A percentile compares a stretch with the other conserved stretches of the same genome.
These are phyloP conservation scores for Ectropis grisescens DNA, from an alignment of 1,140 invertebrate genomes.

Conservation along the genomic window DNA sequence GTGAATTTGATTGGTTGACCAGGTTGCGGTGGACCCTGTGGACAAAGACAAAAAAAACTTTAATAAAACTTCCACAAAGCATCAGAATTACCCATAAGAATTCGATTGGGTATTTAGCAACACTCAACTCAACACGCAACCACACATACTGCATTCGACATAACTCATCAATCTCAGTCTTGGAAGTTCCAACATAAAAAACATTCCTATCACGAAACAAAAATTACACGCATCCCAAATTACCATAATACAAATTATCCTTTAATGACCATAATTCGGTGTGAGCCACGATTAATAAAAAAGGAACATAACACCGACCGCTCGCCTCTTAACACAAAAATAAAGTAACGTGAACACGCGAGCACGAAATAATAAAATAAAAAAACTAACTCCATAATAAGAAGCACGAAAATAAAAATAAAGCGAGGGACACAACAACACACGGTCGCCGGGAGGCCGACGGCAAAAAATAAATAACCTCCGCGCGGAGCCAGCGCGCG, in stretches of 20 bases:
- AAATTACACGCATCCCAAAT: constrained; percentile 68
- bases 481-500: constrained; percentile 57
- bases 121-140: constrained; percentile 16
- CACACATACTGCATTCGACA: constrained; percentile 9
- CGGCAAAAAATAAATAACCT: constrained; percentile 67
- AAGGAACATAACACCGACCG: constrained; percentile 40
- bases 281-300: constrained; percentile 60
- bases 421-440: constrained; percentile 66
- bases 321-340: constrained; percentile 66
- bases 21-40: constrained; percentile 86
- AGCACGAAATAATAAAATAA: constrained; percentile 63
- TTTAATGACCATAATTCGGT: constrained; percentile 69
- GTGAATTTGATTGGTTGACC: constrained; percentile 94
- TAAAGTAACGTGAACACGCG: constrained; percentile 61
- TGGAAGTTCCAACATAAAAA: constrained; percentile 35
- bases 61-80: no score
- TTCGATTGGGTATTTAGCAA: constrained; percentile 9
- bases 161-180: constrained; percentile 43
- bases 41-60: constrained; percentile 32
- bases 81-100: no score
- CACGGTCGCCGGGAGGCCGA: constrained; percentile 65
- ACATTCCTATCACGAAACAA: constrained; percentile 64
- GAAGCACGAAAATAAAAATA: constrained; percentile 68
- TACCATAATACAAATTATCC: constrained; percentile 70
- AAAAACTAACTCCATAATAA: constrained; percentile 66